These are phyloP conservation scores for Erpobdella octoculata DNA, from an alignment of 2,888 invertebrate species.

Conservation along the genomic window DNA sequence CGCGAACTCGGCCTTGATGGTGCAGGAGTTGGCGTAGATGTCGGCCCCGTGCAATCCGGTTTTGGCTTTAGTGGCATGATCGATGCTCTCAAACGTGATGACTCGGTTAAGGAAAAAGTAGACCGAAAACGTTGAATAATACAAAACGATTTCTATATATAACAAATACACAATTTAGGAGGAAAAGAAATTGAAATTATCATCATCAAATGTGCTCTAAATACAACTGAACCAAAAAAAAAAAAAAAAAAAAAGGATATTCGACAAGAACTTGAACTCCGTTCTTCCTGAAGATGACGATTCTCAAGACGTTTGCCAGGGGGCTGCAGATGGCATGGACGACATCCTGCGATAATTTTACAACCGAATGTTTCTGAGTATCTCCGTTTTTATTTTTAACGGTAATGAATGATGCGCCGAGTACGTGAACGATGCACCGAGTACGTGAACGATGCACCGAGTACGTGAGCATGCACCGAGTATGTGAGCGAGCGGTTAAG, in stretches of 20 bases:
- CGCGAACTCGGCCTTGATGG: conserved; percentile 94
- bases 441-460: too few species aligned
- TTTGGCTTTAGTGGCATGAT: conserved; percentile 86
- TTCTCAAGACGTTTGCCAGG: conserved; percentile 81
- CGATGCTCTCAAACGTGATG: conserved; percentile 75
- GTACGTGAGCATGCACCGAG: neutral
- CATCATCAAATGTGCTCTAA: too few species aligned
- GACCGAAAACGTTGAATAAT: neutral
- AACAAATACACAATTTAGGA: conserved; percentile 8
- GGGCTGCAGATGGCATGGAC: conserved; percentile 91
- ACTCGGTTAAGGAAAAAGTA: neutral
- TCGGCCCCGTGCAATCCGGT: conserved; percentile 92
- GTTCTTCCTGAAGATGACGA: conserved; percentile 97
- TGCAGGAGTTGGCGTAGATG: conserved; percentile 98
- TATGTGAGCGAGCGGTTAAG: conserved; percentile 44
- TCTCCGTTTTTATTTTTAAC: too few species aligned
- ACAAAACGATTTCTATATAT: neutral
- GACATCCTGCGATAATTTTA: conserved; percentile 69
- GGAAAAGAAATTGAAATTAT: too few species aligned
- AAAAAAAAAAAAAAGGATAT: conserved; percentile 68
- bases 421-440: too few species aligned
- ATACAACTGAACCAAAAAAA: too few species aligned
- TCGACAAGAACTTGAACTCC: conserved; percentile 97
- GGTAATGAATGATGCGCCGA: too few species aligned
- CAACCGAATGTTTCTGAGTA: too few species aligned